Percentiles rank a stretch among this genome's conserved stretches.
These are phyloP conservation scores for Xanthorhoe spadicearia DNA, from an alignment of 2,888 invertebrate species.

Conservation along the genomic window DNA sequence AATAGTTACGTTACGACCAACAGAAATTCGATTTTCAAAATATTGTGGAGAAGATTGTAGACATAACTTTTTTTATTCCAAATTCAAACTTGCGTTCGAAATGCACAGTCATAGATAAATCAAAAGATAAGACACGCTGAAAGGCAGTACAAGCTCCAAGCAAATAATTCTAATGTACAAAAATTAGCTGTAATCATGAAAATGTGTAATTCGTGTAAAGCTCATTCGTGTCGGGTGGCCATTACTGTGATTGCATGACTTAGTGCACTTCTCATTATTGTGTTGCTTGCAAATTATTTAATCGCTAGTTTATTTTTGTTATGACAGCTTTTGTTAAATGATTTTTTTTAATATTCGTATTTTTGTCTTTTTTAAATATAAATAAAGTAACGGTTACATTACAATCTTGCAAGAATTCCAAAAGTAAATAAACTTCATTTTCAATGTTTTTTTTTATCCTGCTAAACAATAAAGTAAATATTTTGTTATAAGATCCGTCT, in stretches of 20 bases:
- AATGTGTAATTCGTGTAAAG: constrained; percentile 40
- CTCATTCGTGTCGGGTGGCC: constrained; percentile 52
- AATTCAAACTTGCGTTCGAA: background rate
- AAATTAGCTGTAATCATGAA: constrained; percentile 43
- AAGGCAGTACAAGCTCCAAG: constrained; percentile 14
- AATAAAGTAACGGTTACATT: background rate
- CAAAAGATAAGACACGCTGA: constrained; percentile 13
- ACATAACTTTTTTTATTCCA: background rate
- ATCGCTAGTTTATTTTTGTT: constrained; percentile 51
- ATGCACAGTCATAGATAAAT: constrained; percentile 12
- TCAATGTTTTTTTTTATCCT: too few relatives aligned
- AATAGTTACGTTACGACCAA: too few relatives aligned
- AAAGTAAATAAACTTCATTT: background rate
- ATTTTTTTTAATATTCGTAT: constrained; percentile 5
- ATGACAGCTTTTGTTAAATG: constrained; percentile 28
- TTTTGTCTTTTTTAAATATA: background rate
- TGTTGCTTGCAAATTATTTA: constrained; percentile 63
- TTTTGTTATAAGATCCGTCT: too few relatives aligned
- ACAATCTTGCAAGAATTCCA: background rate
- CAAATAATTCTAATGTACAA: constrained; percentile 31
- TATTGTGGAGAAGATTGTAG: too few relatives aligned
- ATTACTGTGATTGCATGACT: constrained; percentile 63
- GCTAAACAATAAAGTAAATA: too few relatives aligned
- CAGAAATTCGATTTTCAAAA: too few relatives aligned
- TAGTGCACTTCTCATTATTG: constrained; percentile 54